Evolutionary conservation across 2,888 invertebrate species (phyloP).

Genomic region (Xanthia icteritia): DNA sequence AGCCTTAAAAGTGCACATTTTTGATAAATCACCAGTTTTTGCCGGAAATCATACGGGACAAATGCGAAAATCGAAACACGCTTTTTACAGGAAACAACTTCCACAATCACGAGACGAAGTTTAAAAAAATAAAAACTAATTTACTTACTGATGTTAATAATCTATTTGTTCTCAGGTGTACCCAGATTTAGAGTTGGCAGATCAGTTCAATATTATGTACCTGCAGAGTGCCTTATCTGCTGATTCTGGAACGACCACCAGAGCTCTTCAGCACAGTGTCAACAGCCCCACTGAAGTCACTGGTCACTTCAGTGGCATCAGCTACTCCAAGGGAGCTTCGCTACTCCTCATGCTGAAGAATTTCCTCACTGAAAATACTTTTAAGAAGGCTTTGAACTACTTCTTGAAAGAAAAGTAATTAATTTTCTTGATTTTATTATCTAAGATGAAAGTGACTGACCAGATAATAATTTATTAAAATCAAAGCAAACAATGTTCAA

Average conservation of each 20-base stretch:
- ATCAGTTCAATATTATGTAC: slow-evolving; percentile 93
- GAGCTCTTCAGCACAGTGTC: slow-evolving; percentile 91
- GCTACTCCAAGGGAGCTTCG: slow-evolving; percentile 92
- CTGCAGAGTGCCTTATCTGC: slow-evolving; percentile 91
- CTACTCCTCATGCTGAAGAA: slow-evolving; percentile 93
- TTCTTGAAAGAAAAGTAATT: slow-evolving; percentile 89
- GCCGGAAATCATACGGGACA: not conserved
- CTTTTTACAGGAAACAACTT: not conserved
- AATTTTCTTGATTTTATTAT: not conserved
- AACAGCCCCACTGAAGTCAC: slow-evolving; percentile 91
- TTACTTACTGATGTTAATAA: not conserved
- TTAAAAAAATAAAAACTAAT: not conserved
- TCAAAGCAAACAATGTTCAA: not conserved
- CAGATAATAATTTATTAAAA: not conserved
- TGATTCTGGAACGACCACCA: slow-evolving; percentile 80
- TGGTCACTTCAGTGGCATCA: slow-evolving; percentile 92
- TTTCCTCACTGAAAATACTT: slow-evolving; percentile 89
- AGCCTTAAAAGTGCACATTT: not conserved
- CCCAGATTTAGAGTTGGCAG: slow-evolving; percentile 89
- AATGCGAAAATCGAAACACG: not conserved
- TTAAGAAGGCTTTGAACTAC: slow-evolving; percentile 88
- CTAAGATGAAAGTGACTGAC: not conserved
- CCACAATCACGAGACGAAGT: not conserved
- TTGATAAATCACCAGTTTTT: not conserved
- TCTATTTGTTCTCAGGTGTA: slow-evolving; percentile 74